phyloP scores from a whole-genome alignment of 2,797 vertebrate species.

The Sebastes minor region DNA sequence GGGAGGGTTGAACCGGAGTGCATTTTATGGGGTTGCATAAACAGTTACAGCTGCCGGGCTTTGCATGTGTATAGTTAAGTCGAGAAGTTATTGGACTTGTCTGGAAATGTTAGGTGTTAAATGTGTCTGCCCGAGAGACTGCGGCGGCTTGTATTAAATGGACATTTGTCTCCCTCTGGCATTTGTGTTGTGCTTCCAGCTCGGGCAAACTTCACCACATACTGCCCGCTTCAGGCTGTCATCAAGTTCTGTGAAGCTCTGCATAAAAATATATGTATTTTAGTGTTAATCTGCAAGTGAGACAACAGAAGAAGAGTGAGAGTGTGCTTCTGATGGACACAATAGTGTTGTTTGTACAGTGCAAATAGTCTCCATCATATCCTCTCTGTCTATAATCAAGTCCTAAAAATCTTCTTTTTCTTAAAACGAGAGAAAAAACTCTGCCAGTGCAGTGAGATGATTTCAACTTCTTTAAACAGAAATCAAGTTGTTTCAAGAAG shows the following conservation, averaged over 20 bases:
- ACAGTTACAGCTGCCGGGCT: constrained; percentile 59
- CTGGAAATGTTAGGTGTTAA: constrained; percentile 65
- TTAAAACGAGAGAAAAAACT: neutral
- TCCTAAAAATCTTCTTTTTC: neutral
- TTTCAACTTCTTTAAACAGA: neutral
- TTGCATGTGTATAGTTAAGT: constrained; percentile 27
- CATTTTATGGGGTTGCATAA: constrained; percentile 68
- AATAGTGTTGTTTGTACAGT: neutral
- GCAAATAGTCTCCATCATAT: neutral
- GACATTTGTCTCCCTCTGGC: constrained; percentile 56
- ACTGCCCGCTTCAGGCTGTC: neutral
- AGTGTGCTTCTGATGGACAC: neutral
- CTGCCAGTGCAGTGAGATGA: neutral
- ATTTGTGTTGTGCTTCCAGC: constrained; percentile 17
- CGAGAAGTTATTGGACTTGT: constrained; percentile 54
- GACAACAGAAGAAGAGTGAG: neutral
- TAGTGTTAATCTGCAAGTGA: neutral
- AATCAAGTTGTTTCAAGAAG: neutral
- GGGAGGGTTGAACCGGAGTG: constrained; percentile 33
- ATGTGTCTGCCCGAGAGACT: constrained; percentile 52
- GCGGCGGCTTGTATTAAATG: constrained; percentile 40
- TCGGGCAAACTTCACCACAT: constrained; percentile 26
- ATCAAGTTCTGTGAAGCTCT: neutral
- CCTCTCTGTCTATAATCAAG: neutral
- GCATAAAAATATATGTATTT: neutral